Percentiles rank a stretch among this genome's conserved stretches.
Conservation (phyloP, 2,888 invertebrate genomes). For the Aspidiotus destructor region DNA sequence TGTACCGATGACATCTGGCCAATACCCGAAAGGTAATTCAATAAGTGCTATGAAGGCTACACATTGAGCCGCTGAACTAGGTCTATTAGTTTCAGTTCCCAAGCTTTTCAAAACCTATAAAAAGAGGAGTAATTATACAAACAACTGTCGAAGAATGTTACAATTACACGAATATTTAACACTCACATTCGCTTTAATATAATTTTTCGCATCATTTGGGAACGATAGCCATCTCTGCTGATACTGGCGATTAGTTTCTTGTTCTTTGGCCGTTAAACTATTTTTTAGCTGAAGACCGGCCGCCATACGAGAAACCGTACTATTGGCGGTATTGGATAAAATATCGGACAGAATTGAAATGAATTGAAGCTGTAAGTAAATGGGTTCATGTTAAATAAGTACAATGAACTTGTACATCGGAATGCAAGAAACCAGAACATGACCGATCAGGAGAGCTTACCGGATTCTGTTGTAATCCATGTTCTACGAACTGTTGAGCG, state of each 20-base stretch:
- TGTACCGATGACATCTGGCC: conserved; percentile 79
- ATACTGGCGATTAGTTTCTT: conserved; percentile 63
- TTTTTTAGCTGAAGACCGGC: conserved; percentile 97
- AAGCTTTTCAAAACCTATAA: conserved; percentile 77
- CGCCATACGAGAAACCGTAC: conserved; percentile 92
- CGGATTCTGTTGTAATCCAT: conserved; percentile 79
- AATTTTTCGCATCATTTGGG: conserved; percentile 72
- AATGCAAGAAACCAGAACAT: neutral
- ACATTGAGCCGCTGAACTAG: conserved; percentile 97
- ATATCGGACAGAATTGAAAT: conserved; percentile 87
- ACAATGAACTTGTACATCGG: conserved; percentile 9
- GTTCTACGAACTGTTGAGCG: conserved; percentile 83
- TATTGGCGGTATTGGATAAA: conserved; percentile 76
- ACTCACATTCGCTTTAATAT: conserved; percentile 89
- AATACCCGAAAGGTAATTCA: conserved; percentile 82
- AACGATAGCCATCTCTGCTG: conserved; percentile 89
- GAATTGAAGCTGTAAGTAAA: conserved; percentile 59
- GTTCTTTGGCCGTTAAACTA: conserved; percentile 91
- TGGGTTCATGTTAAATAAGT: conserved; percentile 12
- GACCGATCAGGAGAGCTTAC: conserved; percentile 44
- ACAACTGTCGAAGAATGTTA: neutral
- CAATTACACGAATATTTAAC: neutral
- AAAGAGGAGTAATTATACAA: conserved; percentile 28
- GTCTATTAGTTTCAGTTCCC: conserved; percentile 89
- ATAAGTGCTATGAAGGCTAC: conserved; percentile 96